Evolutionary conservation across 2,113 vertebrate species (phyloP).

Genomic region (Choloepus hoffmanni): DNA sequence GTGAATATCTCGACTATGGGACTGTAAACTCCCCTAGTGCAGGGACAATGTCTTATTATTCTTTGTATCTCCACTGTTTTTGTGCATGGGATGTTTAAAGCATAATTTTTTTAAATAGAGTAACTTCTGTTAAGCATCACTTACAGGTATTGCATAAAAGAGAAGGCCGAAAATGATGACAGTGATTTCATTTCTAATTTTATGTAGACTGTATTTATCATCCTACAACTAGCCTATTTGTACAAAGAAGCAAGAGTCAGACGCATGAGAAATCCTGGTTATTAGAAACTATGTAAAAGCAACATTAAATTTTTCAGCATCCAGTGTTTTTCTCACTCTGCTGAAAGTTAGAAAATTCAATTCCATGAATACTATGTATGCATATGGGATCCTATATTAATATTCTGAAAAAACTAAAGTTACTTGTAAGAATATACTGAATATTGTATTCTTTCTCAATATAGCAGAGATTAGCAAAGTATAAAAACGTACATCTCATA

Average conservation of each 20-base stretch:
- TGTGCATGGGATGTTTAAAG: background rate
- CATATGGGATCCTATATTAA: slow-evolving; percentile 62
- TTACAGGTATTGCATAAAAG: background rate
- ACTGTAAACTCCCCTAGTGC: background rate
- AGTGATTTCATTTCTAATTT: slow-evolving; percentile 57
- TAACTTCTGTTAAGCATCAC: slow-evolving; percentile 16
- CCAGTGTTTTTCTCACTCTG: slow-evolving; percentile 48
- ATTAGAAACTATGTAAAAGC: slow-evolving; percentile 67
- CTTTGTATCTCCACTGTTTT: background rate
- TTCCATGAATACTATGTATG: slow-evolving; percentile 59
- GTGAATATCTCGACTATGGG: no score
- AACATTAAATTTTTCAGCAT: slow-evolving; percentile 68
- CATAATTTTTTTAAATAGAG: background rate
- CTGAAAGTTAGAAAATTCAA: slow-evolving; percentile 64
- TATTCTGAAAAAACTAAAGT: slow-evolving; percentile 52
- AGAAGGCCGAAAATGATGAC: background rate
- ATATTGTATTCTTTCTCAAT: slow-evolving; percentile 64
- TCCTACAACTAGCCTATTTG: slow-evolving; percentile 29
- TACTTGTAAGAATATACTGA: slow-evolving; percentile 58
- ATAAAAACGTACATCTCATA: slow-evolving; percentile 56
- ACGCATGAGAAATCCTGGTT: slow-evolving; percentile 48
- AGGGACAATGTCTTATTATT: background rate
- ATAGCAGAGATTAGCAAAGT: slow-evolving; percentile 1
- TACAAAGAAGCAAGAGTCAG: slow-evolving; percentile 62
- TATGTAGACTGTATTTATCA: slow-evolving; percentile 41